These are phyloP conservation scores for Rambutsinella grinnellia DNA, from an alignment of 2,888 invertebrate species.

Conservation along the genomic window DNA sequence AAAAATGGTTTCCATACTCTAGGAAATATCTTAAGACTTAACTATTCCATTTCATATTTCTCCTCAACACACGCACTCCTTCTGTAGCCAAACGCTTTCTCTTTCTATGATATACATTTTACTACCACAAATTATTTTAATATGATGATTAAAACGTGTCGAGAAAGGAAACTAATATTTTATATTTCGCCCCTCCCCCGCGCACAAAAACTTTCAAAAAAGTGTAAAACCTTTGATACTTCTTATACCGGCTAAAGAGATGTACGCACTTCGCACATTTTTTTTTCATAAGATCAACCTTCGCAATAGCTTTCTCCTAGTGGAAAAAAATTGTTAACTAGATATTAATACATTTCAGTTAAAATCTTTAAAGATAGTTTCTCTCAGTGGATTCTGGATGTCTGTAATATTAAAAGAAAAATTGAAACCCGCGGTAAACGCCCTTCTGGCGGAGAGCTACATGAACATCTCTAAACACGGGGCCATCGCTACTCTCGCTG, in stretches of 20 bases:
- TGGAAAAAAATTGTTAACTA: background rate
- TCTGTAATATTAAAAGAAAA: slow-evolving; percentile 9
- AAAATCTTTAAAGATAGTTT: background rate
- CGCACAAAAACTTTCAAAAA: too few species aligned
- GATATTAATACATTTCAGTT: background rate
- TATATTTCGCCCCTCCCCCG: too few species aligned
- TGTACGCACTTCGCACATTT: background rate
- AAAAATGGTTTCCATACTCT: slow-evolving; percentile 35
- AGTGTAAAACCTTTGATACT: background rate
- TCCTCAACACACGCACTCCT: too few species aligned
- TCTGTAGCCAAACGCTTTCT: too few species aligned
- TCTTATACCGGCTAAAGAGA: background rate
- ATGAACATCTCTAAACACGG: background rate
- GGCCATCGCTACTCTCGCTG: slow-evolving; percentile 4
- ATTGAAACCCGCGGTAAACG: slow-evolving; percentile 27
- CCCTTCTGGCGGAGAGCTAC: slow-evolving; percentile 32
- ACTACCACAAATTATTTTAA: too few species aligned
- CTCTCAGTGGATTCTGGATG: background rate
- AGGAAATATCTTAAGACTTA: too few species aligned
- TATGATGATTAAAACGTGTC: too few species aligned
- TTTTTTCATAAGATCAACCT: background rate
- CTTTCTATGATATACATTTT: too few species aligned
- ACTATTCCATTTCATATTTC: too few species aligned
- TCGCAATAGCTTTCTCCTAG: background rate
- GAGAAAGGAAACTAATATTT: too few species aligned